Evolutionary conservation across 2,797 vertebrate genomes (phyloP), one percentile per base, ranked within the genome.

Genomic region (Sciaenops ocellatus): DNA sequence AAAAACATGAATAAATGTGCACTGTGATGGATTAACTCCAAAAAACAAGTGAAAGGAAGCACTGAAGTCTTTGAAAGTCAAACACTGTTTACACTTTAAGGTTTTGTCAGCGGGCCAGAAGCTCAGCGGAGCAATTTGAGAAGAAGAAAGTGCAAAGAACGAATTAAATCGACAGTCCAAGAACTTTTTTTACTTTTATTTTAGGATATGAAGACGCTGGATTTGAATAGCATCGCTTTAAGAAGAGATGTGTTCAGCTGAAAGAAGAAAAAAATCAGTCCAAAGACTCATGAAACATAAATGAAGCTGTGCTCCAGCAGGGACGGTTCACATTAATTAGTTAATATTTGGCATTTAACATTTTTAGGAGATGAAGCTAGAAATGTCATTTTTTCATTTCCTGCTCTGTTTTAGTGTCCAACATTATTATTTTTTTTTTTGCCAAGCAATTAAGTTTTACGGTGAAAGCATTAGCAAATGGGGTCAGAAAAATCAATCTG

Each of bases 401-500:
- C 44, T 52, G 38, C 55, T 73, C 65, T 38, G 75, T 68, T 75
- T 38, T 72, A 34, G 4, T 18, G 5, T 69, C 51, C 22, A 56
- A 72, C 5, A 2, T 44, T 50, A n/a, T n/a, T n/a, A n/a, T 78
- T 42, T 70, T 69, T 34, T 26, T 67, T 44, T 46, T 3, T 10
- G 8, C 5, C 1, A 5, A 54, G 72, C 80, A 69, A 70, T 87
- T 81, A 78, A 42, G 16, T 69, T 85, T 83, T 72, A 87, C 73
- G 63, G 74, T 47, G 66, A 54, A 70, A 30, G 69, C 83, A 80
- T 91, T 83, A 82, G 86, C 73, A 86, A 84, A 82, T 66, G 82
- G 69, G 79, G 67, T 75, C 64, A 73, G 51, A 66, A 76, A 73
- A 87, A 86, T 85, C 79, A 74, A 86, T 89, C 79, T 78, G 83